Conservation (phyloP, 2,797 vertebrate species). For the Eptatretus atami region DNA sequence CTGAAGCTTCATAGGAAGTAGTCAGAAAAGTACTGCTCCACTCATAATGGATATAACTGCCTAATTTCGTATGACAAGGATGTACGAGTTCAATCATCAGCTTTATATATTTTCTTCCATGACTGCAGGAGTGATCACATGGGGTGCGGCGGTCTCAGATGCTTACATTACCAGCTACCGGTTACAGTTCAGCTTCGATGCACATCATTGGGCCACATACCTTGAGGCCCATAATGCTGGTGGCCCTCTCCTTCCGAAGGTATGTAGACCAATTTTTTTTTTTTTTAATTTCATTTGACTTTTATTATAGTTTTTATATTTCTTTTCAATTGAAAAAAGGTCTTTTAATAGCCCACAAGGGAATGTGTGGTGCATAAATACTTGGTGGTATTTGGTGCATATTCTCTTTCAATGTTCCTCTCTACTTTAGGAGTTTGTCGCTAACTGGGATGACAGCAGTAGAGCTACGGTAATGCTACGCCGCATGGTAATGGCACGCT, state of each 20-base stretch:
- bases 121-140: slow-evolving; percentile 24
- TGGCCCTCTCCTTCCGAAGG: slow-evolving; percentile 19
- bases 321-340: no score
- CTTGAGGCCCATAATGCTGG: slow-evolving; percentile 16
- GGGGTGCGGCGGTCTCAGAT: slow-evolving; percentile 20
- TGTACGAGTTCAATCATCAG: no score
- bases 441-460: slow-evolving; percentile 17
- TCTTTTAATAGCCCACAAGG: neutral
- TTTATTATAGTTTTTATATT: no score
- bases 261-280: slow-evolving; percentile 10
- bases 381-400: neutral
- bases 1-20: no score
- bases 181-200: slow-evolving; percentile 34
- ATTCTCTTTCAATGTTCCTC: neutral
- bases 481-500: slow-evolving; percentile 22
- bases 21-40: no score
- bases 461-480: slow-evolving; percentile 18
- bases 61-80: no score
- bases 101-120: no score
- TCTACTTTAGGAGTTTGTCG: slow-evolving; percentile 19
- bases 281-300: no score
- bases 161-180: slow-evolving; percentile 27
- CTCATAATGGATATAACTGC: no score
- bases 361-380: neutral
- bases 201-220: slow-evolving; percentile 24